Percentiles rank a stretch among this genome's conserved stretches.
phyloP scores from a whole-genome alignment of 2,797 vertebrate genomes.

The Chelmon rostratus region DNA sequence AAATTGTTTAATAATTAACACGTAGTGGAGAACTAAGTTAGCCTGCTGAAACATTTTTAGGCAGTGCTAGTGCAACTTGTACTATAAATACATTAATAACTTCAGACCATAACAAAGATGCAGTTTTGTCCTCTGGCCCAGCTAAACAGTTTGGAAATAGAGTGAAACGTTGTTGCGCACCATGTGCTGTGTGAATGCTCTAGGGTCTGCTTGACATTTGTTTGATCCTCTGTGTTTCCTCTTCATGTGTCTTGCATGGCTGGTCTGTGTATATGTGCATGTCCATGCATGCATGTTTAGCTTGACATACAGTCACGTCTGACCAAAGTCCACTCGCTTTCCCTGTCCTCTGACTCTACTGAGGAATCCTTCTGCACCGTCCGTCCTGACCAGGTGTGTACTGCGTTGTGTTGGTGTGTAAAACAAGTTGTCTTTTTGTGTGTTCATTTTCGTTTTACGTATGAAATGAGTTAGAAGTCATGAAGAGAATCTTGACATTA shows the following conservation, averaged over 20 bases:
- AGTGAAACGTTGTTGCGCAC: not conserved
- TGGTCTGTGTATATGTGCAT: slow-evolving; percentile 23
- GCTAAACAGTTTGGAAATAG: not conserved
- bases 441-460: not conserved
- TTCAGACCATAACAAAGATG: not conserved
- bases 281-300: slow-evolving; percentile 63
- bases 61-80: not conserved
- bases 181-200: slow-evolving; percentile 8
- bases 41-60: not conserved
- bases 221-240: slow-evolving; percentile 43
- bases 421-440: not conserved
- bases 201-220: slow-evolving; percentile 20
- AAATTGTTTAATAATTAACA: not conserved
- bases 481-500: not conserved
- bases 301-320: slow-evolving; percentile 86
- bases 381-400: slow-evolving; percentile 88
- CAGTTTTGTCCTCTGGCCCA: not conserved
- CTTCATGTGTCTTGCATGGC: slow-evolving; percentile 53
- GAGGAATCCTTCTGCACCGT: slow-evolving; percentile 92
- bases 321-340: slow-evolving; percentile 92
- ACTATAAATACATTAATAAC: not conserved
- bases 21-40: not conserved
- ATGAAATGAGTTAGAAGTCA: not conserved
- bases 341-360: slow-evolving; percentile 91
- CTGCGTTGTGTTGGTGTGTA: not conserved